Conservation (phyloP, 53 echinoderm and acorn worm species). For the Holothuria scabra region DNA sequence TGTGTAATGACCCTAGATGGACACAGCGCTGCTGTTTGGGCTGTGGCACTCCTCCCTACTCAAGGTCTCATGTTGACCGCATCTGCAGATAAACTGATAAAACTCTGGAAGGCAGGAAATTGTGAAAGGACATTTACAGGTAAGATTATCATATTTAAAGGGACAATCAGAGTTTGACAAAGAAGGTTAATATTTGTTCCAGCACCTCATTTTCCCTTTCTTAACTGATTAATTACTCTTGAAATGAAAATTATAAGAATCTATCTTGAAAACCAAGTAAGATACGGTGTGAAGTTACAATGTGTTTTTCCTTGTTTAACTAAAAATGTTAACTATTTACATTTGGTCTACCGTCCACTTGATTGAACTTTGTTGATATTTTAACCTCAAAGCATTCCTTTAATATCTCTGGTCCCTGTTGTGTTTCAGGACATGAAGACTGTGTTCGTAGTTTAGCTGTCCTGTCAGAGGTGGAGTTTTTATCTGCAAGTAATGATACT, state of each 20-base stretch:
- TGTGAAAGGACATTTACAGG: constrained; percentile 89
- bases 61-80: constrained; percentile 96
- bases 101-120: constrained; percentile 91
- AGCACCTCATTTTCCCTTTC: no score
- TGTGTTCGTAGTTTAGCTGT: constrained; percentile 84
- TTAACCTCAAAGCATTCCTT: neutral
- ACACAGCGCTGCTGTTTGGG: constrained; percentile 92
- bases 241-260: no score
- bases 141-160: constrained; percentile 31
- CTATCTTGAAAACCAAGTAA: no score
- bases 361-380: no score
- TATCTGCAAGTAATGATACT: constrained; percentile 89
- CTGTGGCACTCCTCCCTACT: constrained; percentile 87
- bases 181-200: no score
- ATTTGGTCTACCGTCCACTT: no score
- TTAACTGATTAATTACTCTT: no score
- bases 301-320: no score
- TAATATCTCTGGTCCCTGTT: neutral
- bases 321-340: no score
- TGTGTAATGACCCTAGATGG: constrained; percentile 94
- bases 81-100: constrained; percentile 93
- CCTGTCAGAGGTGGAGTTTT: constrained; percentile 84
- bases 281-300: no score
- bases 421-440: constrained; percentile 51
- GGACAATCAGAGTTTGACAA: no score